These are phyloP conservation scores for Ephestia elutella DNA, from an alignment of 1,140 invertebrate species.

Conservation along the genomic window DNA sequence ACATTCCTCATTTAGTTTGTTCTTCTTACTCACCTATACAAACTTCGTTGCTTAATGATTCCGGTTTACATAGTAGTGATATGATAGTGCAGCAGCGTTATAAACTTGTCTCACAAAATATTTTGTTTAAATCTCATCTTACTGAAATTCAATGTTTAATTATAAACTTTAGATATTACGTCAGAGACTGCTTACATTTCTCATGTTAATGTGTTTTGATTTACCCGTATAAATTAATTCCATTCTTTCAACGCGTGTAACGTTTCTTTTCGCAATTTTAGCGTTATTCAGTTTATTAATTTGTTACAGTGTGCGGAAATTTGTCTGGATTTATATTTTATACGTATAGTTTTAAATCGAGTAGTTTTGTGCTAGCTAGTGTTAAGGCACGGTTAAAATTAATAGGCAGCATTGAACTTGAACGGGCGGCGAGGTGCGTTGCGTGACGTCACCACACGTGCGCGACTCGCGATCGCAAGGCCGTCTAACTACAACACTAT, in stretches of 20 bases:
- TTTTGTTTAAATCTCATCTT: too few species aligned
- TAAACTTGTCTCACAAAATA: too few species aligned
- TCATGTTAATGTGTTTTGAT: too few species aligned
- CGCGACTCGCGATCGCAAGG: conserved; percentile 41
- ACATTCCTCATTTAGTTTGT: not conserved
- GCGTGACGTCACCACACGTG: conserved; percentile 54
- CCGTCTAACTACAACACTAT: conserved; percentile 24
- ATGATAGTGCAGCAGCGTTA: too few species aligned
- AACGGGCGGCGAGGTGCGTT: conserved; percentile 45
- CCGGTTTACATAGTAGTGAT: not conserved
- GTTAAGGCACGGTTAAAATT: conserved; percentile 50
- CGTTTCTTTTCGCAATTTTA: too few species aligned
- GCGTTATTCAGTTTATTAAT: too few species aligned
- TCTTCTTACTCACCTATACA: not conserved
- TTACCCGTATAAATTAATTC: too few species aligned
- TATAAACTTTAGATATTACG: too few species aligned
- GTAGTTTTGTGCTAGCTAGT: conserved; percentile 23
- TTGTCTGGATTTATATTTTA: not conserved
- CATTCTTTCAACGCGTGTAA: too few species aligned
- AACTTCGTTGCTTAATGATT: not conserved
- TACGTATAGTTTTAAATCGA: not conserved
- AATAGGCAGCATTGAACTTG: conserved; percentile 71
- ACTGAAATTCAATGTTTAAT: too few species aligned
- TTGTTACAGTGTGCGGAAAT: too few species aligned
- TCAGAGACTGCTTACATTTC: too few species aligned